Conservation (phyloP, 2,113 vertebrate genomes). For the Gallinago paraguaiae region DNA sequence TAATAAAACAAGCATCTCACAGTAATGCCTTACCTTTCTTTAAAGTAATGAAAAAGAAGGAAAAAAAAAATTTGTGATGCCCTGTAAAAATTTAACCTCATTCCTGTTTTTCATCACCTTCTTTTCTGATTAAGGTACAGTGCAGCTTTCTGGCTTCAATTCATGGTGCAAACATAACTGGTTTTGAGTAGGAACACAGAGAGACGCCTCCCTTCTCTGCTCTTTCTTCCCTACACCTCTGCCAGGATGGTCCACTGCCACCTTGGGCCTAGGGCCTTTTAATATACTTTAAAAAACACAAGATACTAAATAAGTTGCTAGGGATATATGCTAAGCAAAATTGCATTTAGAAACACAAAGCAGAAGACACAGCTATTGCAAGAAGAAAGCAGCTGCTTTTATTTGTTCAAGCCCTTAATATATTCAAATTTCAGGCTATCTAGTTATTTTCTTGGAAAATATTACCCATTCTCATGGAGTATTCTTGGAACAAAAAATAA, state of each 20-base stretch:
- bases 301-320: neutral
- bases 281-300: neutral
- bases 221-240: neutral
- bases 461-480: neutral
- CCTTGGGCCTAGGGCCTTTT: neutral
- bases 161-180: neutral
- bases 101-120: neutral
- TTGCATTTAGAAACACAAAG: rapidly evolving
- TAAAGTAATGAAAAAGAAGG: neutral
- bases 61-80: neutral
- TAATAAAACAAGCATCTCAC: neutral
- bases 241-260: neutral
- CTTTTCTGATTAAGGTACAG: neutral
- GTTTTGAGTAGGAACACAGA: neutral
- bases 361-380: neutral
- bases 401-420: neutral
- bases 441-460: neutral
- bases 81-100: neutral
- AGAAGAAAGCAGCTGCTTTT: neutral
- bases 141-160: neutral
- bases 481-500: neutral
- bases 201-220: neutral
- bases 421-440: neutral
- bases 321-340: neutral
- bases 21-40: neutral